Base-by-base conservation (phyloP, 2,113 vertebrate genomes). In the Lagopus muta region DNA sequence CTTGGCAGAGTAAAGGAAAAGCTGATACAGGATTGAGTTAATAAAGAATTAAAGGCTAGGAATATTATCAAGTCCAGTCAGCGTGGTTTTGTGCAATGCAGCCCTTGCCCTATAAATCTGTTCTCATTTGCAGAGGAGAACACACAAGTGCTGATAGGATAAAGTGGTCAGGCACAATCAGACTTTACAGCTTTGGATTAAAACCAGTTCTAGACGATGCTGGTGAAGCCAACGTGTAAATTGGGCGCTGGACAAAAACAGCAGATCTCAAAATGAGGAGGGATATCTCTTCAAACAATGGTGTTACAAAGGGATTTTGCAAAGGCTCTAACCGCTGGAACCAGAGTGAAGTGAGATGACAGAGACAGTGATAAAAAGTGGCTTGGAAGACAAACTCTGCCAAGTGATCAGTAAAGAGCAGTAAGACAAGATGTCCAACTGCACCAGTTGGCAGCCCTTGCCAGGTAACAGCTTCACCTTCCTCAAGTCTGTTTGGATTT, bases 1-100 rank as follows among this genome's bases (percentile, higher is more conserved):
- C n/a, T 84, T 77, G 65, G 86, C 83, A 94, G 27, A 72, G 43
- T 75, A 84, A 85, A 45, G 71, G 58, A 18, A 92, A 84, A 88
- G 30, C 43, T 89, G 48, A 72, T 82, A 69, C 8, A 75, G 77
- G 28, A 82, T 89, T 16, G 17, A 86, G 86, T 78, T 83, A 86
- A 78, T 55, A 90, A 86, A 43, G 47, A 93, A 88, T 90, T 94
- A 86, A 77, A 82, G 69, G 38, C 42, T 60, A 55, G 50, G 32
- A 83, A 78, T 81, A 28, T 81, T 77, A 86, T 75, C 73, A 81
- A 74, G 24, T 32, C 32, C 30, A 73, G 84, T 38, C 84, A 93
- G 64, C 27, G n/a, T 0, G 3, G 30, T 36, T 40, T 82, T 90
- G 52, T 72, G 54, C 86, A 89, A 84, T 58, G 60, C 8, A 87